A percentile compares a stretch with the other conserved stretches of the same genome.
Conservation (phyloP, 2,797 vertebrate species). For the Scomberomorus guttatus region DNA sequence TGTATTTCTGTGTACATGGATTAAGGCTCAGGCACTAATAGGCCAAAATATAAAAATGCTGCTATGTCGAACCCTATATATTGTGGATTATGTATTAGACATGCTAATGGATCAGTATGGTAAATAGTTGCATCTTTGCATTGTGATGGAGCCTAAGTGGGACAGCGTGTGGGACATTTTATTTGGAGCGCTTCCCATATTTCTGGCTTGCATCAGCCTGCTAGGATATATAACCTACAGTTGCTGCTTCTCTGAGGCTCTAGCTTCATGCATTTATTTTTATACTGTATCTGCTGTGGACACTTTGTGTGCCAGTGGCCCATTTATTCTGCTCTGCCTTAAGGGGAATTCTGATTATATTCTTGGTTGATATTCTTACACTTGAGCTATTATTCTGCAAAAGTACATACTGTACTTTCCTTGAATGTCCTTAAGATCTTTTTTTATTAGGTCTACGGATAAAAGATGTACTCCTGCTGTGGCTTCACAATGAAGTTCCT, state of each 20-base stretch:
- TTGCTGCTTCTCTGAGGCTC: slow-evolving; percentile 56
- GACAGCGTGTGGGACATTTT: slow-evolving; percentile 70
- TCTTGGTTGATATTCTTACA: slow-evolving; percentile 70
- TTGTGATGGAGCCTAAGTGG: slow-evolving; percentile 54
- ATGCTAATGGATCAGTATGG: slow-evolving; percentile 34
- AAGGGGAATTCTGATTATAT: slow-evolving; percentile 71
- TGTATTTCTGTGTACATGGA: slow-evolving; percentile 22
- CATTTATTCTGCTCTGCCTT: slow-evolving; percentile 75
- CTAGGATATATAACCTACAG: slow-evolving; percentile 62
- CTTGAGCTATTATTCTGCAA: slow-evolving; percentile 72
- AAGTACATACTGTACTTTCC: slow-evolving; percentile 76
- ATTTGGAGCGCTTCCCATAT: slow-evolving; percentile 61
- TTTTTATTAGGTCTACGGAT: slow-evolving; percentile 29
- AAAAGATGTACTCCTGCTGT: slow-evolving; percentile 15
- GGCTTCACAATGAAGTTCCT: background rate
- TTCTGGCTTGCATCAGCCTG: slow-evolving; percentile 65
- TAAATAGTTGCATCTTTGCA: slow-evolving; percentile 39
- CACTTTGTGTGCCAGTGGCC: slow-evolving; percentile 79
- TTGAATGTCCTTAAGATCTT: slow-evolving; percentile 58
- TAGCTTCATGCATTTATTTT: slow-evolving; percentile 74
- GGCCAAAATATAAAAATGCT: slow-evolving; percentile 21
- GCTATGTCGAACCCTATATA: background rate
- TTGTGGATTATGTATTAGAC: slow-evolving; percentile 25
- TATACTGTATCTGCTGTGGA: slow-evolving; percentile 71
- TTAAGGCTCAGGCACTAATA: slow-evolving; percentile 27